Conservation (phyloP, 2,888 invertebrate genomes). For the Orthonychiurus folsomi region DNA sequence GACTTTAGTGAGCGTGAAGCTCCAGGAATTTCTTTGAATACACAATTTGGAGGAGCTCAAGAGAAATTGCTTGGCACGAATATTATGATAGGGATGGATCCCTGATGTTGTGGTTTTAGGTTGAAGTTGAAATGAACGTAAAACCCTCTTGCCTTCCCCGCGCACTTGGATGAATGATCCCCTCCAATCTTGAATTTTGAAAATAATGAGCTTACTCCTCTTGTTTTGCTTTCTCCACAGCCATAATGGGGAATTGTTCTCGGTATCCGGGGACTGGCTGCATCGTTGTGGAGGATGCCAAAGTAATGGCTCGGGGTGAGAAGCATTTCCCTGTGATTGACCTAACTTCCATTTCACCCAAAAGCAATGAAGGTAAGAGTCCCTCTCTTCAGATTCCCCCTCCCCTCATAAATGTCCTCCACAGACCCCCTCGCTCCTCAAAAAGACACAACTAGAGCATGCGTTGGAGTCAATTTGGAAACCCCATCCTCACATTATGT, state of each 20-base stretch:
- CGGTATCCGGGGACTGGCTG: constrained; percentile 61
- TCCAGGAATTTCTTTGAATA: not conserved
- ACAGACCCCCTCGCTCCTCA: too few relatives aligned
- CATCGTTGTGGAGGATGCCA: constrained; percentile 79
- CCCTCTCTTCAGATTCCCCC: not conserved
- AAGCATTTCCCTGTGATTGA: constrained; percentile 61
- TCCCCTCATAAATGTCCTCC: too few relatives aligned
- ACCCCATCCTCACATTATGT: too few relatives aligned
- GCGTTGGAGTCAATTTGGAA: too few relatives aligned
- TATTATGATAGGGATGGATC: not conserved
- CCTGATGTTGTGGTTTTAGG: not conserved
- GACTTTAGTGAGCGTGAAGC: not conserved
- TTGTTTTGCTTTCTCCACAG: constrained; percentile 23
- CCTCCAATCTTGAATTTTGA: not conserved
- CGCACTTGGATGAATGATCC: too few relatives aligned
- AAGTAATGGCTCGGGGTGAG: constrained; percentile 78
- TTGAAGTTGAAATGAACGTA: too few relatives aligned
- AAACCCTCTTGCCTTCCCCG: not conserved
- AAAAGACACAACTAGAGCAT: too few relatives aligned
- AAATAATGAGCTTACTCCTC: not conserved
- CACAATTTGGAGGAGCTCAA: not conserved
- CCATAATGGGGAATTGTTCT: constrained; percentile 40
- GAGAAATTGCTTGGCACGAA: not conserved
- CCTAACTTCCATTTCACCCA: constrained; percentile 49
- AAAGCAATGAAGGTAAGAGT: constrained; percentile 58